Evolutionary conservation across 2,797 vertebrate species (phyloP).

Genomic region (Sebastes ruberrimus): DNA sequence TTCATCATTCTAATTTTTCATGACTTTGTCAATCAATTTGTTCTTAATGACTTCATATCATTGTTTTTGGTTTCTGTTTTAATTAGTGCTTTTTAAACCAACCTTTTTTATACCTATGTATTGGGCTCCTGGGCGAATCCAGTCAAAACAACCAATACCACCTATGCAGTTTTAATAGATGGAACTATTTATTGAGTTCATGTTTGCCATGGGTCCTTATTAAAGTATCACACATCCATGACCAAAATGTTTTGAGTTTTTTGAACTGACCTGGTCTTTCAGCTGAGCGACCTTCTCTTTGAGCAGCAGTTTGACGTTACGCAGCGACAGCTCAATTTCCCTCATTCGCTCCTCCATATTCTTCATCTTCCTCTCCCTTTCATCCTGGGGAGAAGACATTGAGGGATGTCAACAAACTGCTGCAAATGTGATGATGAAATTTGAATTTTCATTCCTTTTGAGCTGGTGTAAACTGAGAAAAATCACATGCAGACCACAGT

Average conservation of each 20-base stretch:
- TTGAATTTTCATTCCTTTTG: neutral
- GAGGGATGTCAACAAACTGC: conserved; percentile 23
- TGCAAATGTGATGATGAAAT: neutral
- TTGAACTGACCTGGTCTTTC: conserved; percentile 89
- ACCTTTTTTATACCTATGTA: too few species aligned
- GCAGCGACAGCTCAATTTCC: conserved; percentile 92
- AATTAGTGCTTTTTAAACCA: too few species aligned
- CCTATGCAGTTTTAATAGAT: too few species aligned
- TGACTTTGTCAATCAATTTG: too few species aligned
- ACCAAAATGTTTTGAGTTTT: neutral
- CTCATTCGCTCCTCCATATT: conserved; percentile 93
- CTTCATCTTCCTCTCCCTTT: conserved; percentile 79
- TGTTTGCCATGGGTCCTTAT: too few species aligned
- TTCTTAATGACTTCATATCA: too few species aligned
- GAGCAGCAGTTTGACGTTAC: conserved; percentile 92
- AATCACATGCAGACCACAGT: conserved; percentile 13
- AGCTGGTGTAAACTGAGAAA: neutral
- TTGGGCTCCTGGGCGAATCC: too few species aligned
- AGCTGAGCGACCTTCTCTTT: conserved; percentile 95
- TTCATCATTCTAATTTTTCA: too few species aligned
- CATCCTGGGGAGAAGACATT: conserved; percentile 73
- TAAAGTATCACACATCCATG: too few species aligned
- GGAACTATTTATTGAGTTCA: too few species aligned
- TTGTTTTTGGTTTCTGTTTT: too few species aligned
- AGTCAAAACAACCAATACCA: too few species aligned